Evolutionary conservation across 2,113 vertebrate genomes (phyloP).

Genomic region (Myotis yumanensis): DNA sequence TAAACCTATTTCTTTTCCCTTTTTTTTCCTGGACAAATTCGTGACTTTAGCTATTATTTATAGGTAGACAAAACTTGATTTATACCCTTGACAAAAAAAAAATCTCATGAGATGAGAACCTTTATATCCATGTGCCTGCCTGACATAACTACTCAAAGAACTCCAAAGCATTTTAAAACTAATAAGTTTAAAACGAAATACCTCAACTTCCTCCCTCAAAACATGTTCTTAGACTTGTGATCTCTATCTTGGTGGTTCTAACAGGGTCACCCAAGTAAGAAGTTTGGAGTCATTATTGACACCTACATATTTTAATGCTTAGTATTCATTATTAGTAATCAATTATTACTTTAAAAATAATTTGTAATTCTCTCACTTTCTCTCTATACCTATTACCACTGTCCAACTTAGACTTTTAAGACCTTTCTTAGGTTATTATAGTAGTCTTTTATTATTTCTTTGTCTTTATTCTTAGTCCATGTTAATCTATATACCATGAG

Average conservation of each 20-base stretch:
- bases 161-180: not conserved
- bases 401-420: not conserved
- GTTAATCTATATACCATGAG: not conserved
- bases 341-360: not conserved
- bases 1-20: not conserved
- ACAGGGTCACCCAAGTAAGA: not conserved
- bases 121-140: not conserved
- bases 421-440: not conserved
- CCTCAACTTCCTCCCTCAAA: not conserved
- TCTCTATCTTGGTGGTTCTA: not conserved
- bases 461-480: not conserved
- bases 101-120: not conserved
- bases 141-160: not conserved
- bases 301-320: not conserved
- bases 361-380: not conserved
- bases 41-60: not conserved
- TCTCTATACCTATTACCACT: not conserved
- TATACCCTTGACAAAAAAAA: not conserved
- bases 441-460: not conserved
- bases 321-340: not conserved
- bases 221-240: not conserved
- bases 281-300: not conserved
- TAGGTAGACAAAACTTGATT: not conserved
- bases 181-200: not conserved
- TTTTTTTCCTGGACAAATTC: not conserved